phyloP scores from a whole-genome alignment of 2,888 invertebrate genomes.

The Apamea epomidion region DNA sequence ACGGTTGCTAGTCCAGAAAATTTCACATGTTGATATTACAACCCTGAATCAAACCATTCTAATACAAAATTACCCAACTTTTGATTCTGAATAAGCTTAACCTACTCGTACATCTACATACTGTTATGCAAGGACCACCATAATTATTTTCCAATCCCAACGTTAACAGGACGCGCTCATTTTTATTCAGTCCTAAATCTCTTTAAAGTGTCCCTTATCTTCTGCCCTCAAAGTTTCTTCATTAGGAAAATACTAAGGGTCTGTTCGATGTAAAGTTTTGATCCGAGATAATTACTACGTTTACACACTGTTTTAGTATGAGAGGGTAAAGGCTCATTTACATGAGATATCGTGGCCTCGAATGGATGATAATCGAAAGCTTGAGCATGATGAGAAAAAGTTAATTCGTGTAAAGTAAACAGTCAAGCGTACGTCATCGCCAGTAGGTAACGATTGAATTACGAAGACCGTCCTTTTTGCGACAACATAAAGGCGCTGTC shows the following conservation, averaged over 20 bases:
- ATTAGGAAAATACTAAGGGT: slow-evolving; percentile 74
- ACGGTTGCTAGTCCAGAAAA: too few species aligned
- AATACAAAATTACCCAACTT: neutral
- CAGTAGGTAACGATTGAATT: neutral
- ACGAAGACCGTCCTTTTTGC: neutral
- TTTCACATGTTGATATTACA: too few species aligned
- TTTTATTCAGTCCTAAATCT: slow-evolving; percentile 48
- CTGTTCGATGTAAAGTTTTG: slow-evolving; percentile 73
- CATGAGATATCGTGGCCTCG: slow-evolving; percentile 6
- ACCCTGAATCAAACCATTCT: neutral
- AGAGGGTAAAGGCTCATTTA: slow-evolving; percentile 37
- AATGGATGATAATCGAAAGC: neutral
- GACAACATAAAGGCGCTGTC: neutral
- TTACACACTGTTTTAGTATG: slow-evolving; percentile 68
- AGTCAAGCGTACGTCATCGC: neutral
- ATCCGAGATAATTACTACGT: slow-evolving; percentile 75
- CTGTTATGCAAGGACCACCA: neutral
- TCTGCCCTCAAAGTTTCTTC: slow-evolving; percentile 73
- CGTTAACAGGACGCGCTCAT: neutral
- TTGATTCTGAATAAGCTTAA: neutral
- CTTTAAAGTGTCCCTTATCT: slow-evolving; percentile 62
- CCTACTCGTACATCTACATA: neutral
- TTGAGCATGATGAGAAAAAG: neutral
- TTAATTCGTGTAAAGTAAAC: neutral
- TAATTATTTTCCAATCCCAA: neutral